Percentiles rank a stretch among this genome's conserved stretches.
phyloP scores from a whole-genome alignment of 2,113 vertebrate species.

The Cyrtonyx montezumae region DNA sequence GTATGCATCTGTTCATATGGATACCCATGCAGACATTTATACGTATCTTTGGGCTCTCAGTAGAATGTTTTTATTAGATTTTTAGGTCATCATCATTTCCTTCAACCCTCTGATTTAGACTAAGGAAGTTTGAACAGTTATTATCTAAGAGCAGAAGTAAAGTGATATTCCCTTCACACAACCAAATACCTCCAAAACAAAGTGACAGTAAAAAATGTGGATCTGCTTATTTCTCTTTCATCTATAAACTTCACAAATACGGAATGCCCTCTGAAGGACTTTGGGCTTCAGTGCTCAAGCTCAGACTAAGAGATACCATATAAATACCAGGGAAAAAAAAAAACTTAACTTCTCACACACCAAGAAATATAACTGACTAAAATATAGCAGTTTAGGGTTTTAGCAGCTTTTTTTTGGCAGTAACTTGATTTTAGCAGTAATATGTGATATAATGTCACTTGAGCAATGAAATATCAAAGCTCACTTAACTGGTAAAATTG shows the following conservation, averaged over 20 bases:
- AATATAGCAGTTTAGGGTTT: background rate
- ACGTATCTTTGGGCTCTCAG: background rate
- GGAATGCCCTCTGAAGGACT: background rate
- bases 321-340: background rate
- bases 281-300: background rate
- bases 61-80: background rate
- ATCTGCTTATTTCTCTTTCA: background rate
- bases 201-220: background rate
- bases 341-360: background rate
- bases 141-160: background rate
- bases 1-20: accelerated
- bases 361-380: background rate
- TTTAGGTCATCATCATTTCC: background rate
- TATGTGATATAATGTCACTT: background rate
- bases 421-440: background rate
- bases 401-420: background rate
- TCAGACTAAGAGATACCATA: background rate
- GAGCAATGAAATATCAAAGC: background rate
- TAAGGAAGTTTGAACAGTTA: background rate
- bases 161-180: background rate
- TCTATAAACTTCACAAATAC: background rate
- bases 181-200: background rate
- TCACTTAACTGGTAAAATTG: background rate
- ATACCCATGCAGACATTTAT: background rate
- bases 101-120: background rate